phyloP scores from a whole-genome alignment of 2,888 invertebrate species.

The Plutella xylostella region DNA sequence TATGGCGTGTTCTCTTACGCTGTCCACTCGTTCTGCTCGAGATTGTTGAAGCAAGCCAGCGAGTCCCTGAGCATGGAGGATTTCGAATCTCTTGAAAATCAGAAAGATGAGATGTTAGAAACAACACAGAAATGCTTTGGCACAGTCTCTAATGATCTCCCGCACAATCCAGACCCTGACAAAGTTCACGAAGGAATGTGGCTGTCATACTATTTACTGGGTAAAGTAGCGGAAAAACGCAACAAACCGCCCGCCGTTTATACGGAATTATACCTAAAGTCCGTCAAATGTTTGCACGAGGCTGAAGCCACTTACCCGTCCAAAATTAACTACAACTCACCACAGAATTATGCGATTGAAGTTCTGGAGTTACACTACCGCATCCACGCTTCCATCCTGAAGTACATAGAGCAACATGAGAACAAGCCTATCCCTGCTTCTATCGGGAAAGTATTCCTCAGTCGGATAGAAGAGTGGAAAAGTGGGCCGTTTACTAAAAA shows the following conservation, averaged over 20 bases:
- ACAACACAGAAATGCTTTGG: constrained; percentile 84
- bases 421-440: constrained; percentile 73
- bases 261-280: constrained; percentile 84
- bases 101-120: constrained; percentile 83
- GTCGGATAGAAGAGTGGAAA: constrained; percentile 64
- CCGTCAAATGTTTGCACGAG: constrained; percentile 81
- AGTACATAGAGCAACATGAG: constrained; percentile 83
- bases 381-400: constrained; percentile 90
- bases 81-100: constrained; percentile 79
- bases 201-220: constrained; percentile 96
- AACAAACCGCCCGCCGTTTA: constrained; percentile 79
- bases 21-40: constrained; percentile 90
- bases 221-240: constrained; percentile 92
- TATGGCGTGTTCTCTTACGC: constrained; percentile 92
- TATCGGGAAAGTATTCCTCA: constrained; percentile 70
- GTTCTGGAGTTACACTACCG: constrained; percentile 88
- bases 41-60: constrained; percentile 84
- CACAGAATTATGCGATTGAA: constrained; percentile 87
- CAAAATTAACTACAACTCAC: constrained; percentile 87
- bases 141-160: constrained; percentile 73
- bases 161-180: constrained; percentile 60
- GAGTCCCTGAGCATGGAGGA: constrained; percentile 80
- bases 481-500: constrained; percentile 52
- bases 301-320: constrained; percentile 86
- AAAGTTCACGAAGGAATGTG: constrained; percentile 86